A percentile compares a stretch with the other conserved stretches of the same genome.
Evolutionary conservation across 2,888 invertebrate genomes (phyloP).

Genomic region (Lithophane semibrunnea): DNA sequence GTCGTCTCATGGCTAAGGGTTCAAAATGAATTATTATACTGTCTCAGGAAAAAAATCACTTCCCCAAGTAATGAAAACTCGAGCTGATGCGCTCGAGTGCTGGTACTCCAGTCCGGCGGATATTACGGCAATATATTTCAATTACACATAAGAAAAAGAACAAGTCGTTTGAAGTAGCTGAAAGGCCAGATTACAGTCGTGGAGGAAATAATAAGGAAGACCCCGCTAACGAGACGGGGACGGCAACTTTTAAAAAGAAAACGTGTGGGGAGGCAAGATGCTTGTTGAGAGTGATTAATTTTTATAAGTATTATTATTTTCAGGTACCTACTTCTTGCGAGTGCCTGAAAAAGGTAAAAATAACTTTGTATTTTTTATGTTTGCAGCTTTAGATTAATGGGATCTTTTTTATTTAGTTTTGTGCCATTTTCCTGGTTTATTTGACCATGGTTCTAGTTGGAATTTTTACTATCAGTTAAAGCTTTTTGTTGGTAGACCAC

Average conservation of each 20-base stretch:
- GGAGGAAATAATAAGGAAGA: constrained; percentile 88
- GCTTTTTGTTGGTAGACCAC: constrained; percentile 49
- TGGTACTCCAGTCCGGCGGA: constrained; percentile 87
- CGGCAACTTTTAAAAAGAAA: constrained; percentile 84
- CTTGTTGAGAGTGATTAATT: constrained; percentile 80
- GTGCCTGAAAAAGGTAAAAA: constrained; percentile 57
- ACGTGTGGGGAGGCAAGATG: constrained; percentile 80
- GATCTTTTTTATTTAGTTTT: constrained; percentile 10
- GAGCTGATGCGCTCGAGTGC: constrained; percentile 88
- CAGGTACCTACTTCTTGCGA: constrained; percentile 48
- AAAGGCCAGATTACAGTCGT: constrained; percentile 89
- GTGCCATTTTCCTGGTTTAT: constrained; percentile 10
- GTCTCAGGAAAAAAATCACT: constrained; percentile 88
- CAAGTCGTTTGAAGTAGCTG: constrained; percentile 90
- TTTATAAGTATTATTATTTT: constrained; percentile 70
- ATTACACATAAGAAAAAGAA: constrained; percentile 91
- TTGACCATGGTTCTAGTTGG: constrained; percentile 21
- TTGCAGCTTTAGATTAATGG: constrained; percentile 15
- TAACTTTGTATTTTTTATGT: constrained; percentile 44
- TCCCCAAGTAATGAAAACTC: constrained; percentile 89
- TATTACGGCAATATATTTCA: constrained; percentile 91
- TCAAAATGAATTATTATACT: constrained; percentile 89
- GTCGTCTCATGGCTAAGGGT: constrained; percentile 77
- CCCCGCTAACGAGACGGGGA: constrained; percentile 86
- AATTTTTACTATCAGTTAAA: constrained; percentile 28